Base-by-base conservation (phyloP, 2,797 vertebrate genomes). In the Odontamblyopus lacepedii region DNA sequence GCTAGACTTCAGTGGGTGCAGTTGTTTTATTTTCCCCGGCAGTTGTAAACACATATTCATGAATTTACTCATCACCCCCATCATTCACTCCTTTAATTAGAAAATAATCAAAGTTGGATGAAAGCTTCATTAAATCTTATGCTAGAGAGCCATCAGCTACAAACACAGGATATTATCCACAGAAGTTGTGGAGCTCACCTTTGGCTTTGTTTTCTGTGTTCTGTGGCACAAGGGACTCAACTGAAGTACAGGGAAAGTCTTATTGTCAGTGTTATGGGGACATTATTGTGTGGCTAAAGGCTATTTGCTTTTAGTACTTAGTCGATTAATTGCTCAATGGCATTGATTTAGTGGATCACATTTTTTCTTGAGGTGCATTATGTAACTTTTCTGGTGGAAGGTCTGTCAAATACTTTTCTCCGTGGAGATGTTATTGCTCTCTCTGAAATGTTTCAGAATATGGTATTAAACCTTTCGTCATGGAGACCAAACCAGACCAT, bases 91-190 rank as follows among this genome's bases (percentile, higher is more conserved):
- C 86, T 87, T 88, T 91, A 91, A 91, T 93, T 90, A 88, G 76
- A 89, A 90, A 89, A 90, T 90, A 91, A 90, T 91, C 86, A 90
- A 83, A 80, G 87, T 69, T 91, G 80, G 87, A 87, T 86, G 83
- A 91, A 86, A 80, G 85, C 81, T 88, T 93, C 89, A 91, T 91
- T 91, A 92, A 91, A 89, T 89, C 79, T 81, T 81, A 85, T 89
- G 81, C 85, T 84, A 82, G 81, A 86, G 75, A 89, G 80, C 76
- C 72, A 82, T 90, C 87, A 89, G 82, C 78, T 71, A 75, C 78
- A 79, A 88, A 66, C 76, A 77, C 60, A 79, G 78, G 79, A 77
- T 78, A 85, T 91, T 81, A 75, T 86, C 83, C 88, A 85, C 83
- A 74, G 76, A 85, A 86, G 74, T 79, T 64, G 0, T 62, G 74